These are phyloP conservation scores for Phoxinus phoxinus DNA, from an alignment of 2,113 vertebrate genomes.

Conservation along the genomic window DNA sequence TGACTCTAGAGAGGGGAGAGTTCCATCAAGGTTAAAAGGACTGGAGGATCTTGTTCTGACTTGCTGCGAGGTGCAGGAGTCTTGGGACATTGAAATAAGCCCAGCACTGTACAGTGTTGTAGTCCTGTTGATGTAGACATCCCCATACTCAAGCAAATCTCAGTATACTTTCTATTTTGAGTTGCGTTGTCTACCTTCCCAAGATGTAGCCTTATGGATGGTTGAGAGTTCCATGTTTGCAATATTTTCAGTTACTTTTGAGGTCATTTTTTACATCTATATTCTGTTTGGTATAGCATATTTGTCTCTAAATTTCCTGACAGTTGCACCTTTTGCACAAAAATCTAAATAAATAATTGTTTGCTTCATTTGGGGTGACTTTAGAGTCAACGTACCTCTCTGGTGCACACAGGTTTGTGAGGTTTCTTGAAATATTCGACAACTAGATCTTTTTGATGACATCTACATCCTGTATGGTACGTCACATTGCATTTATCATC, in stretches of 20 bases:
- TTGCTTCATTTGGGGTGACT: neutral
- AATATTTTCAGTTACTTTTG: neutral
- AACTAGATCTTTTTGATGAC: neutral
- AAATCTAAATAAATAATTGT: neutral
- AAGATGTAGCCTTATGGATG: neutral
- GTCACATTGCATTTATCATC: neutral
- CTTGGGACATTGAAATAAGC: constrained; percentile 11
- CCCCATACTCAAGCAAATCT: neutral
- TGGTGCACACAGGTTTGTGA: neutral
- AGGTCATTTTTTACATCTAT: neutral
- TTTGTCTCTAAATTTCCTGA: neutral
- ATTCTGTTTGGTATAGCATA: neutral
- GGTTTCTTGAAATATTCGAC: neutral
- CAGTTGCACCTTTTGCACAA: neutral
- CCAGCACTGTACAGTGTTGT: neutral
- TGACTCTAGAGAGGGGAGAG: constrained; percentile 13
- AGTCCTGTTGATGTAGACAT: constrained; percentile 1
- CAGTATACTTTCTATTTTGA: neutral
- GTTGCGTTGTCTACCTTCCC: no score
- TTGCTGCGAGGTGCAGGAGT: constrained; percentile 32
- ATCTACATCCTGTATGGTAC: neutral
- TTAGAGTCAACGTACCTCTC: neutral
- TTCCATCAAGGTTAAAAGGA: constrained; percentile 53
- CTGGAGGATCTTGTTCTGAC: constrained; percentile 46
- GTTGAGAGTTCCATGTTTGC: neutral